Percentiles rank a stretch among this genome's conserved stretches.
phyloP scores from a whole-genome alignment of 2,113 vertebrate genomes.

The Pygoscelis antarcticus region DNA sequence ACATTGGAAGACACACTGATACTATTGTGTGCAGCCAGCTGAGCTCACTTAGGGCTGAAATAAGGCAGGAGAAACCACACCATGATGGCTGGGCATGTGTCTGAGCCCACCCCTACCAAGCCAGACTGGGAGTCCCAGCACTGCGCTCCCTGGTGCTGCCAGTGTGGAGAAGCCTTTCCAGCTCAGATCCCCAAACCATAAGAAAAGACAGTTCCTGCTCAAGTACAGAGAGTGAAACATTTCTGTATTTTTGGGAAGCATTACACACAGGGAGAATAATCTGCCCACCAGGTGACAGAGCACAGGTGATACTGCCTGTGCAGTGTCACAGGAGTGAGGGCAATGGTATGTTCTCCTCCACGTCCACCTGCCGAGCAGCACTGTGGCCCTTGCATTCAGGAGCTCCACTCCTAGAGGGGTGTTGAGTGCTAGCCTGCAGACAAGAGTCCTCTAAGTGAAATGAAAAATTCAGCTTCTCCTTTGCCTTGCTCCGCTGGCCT shows the following conservation, averaged over 20 bases:
- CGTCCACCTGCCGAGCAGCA: not conserved
- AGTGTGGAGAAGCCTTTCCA: not conserved
- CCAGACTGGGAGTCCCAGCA: not conserved
- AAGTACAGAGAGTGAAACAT: not conserved
- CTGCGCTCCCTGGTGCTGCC: not conserved
- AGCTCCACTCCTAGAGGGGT: not conserved
- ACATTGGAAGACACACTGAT: not conserved
- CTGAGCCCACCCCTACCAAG: not conserved
- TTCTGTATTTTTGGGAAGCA: not conserved
- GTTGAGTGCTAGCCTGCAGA: not conserved
- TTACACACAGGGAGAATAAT: not conserved
- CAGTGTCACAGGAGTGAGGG: not conserved
- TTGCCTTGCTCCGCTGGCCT: not conserved
- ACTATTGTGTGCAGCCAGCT: not conserved
- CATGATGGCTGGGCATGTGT: fast-evolving
- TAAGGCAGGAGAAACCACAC: not conserved
- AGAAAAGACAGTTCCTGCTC: not conserved
- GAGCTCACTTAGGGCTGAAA: not conserved
- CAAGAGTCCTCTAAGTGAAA: not conserved
- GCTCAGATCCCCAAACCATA: not conserved
- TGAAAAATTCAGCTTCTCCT: not conserved
- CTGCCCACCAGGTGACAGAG: not conserved
- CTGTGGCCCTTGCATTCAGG: not conserved
- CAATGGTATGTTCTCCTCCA: fast-evolving
- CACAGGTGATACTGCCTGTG: not conserved